Evolutionary conservation across 2,113 vertebrate species (phyloP).

Genomic region (Microtus ochrogaster): DNA sequence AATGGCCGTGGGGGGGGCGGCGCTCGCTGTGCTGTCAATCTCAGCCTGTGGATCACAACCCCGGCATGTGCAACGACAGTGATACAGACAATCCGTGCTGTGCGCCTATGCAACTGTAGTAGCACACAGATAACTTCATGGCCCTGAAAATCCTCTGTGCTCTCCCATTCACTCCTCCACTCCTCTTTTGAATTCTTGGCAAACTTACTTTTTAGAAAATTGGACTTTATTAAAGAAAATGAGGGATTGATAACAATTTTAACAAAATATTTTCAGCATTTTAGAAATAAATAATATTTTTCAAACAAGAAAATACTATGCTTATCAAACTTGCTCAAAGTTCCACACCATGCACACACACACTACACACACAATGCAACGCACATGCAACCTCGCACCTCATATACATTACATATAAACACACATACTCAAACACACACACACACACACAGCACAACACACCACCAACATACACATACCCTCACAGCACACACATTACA

Average conservation of each 20-base stretch:
- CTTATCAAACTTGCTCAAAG: not conserved
- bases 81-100: not conserved
- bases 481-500: no score
- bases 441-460: not conserved
- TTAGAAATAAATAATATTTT: not conserved
- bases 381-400: not conserved
- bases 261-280: slow-evolving; percentile 18
- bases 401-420: not conserved
- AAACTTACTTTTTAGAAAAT: slow-evolving; percentile 11
- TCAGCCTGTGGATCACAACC: no score
- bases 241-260: not conserved
- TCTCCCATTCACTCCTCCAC: no score
- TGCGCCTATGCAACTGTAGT: accelerated
- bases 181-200: not conserved
- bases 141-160: not conserved
- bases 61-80: no score
- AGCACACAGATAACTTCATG: not conserved
- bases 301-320: not conserved
- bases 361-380: not conserved
- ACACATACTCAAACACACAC: not conserved
- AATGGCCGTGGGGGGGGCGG: no score
- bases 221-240: slow-evolving; percentile 14
- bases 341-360: not conserved
- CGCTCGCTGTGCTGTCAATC: not conserved
- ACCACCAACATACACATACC: no score